Percentiles rank a stretch among this genome's conserved stretches.
Evolutionary conservation across 2,888 invertebrate species (phyloP).

Genomic region (Agrotis puta): DNA sequence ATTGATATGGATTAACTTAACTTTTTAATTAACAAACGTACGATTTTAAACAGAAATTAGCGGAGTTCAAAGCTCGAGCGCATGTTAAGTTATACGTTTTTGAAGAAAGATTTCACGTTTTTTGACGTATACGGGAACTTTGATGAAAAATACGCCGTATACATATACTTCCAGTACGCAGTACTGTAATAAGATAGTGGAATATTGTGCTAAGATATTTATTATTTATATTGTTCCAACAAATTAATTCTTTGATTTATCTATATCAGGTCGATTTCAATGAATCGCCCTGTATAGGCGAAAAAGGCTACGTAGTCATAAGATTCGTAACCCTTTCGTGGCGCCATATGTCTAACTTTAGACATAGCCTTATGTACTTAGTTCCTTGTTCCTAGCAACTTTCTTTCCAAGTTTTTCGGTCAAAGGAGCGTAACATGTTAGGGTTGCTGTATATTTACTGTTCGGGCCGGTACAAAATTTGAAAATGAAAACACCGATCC

Average conservation of each 20-base stretch:
- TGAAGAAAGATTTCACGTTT: too few relatives aligned
- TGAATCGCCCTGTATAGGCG: background rate
- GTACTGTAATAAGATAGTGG: too few relatives aligned
- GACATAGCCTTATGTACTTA: background rate
- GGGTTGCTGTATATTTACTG: background rate
- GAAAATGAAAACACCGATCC: too few relatives aligned
- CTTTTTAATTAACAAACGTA: background rate
- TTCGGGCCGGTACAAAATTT: background rate
- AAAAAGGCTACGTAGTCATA: conserved; percentile 9
- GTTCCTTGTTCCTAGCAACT: conserved; percentile 8
- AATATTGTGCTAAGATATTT: too few relatives aligned
- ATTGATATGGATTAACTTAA: background rate
- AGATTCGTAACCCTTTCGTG: conserved; percentile 20
- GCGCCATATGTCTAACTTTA: conserved; percentile 6
- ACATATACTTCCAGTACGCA: too few relatives aligned
- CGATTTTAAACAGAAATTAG: background rate
- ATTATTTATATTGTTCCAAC: too few relatives aligned
- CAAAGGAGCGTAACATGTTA: background rate
- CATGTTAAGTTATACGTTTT: too few relatives aligned
- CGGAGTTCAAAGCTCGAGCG: too few relatives aligned
- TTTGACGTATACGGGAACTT: too few relatives aligned
- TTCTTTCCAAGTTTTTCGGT: conserved; percentile 4
- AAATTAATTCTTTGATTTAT: too few relatives aligned
- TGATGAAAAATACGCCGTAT: too few relatives aligned
- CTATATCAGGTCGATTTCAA: too few relatives aligned